Evolutionary conservation across 2,797 vertebrate genomes (phyloP), one percentile per base, ranked within the genome.

Genomic region (Sebastes nivosus): DNA sequence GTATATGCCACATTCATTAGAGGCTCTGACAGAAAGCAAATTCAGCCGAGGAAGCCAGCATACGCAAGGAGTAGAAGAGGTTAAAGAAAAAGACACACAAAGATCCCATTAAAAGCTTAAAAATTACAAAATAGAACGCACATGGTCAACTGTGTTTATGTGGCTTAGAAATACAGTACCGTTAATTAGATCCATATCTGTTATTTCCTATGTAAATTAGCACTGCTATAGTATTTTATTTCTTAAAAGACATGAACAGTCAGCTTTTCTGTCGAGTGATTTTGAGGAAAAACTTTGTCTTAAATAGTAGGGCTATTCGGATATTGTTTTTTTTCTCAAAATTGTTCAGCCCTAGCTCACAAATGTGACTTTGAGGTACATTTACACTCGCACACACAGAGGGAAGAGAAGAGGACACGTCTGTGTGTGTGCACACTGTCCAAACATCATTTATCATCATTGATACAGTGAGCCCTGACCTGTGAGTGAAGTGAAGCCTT

Each of bases 31-130:
- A 46, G 42, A 46, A 18, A 18, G 16, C 16, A 46, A 46, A 46
- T 46, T 46, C 1, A 0, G 7, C 6, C 0, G 42, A 46, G 42
- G 42, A 46, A 8, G 42, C 42, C 42, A 18, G 16, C 16, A 0
- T 18, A 46, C 1, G 16, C 42, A 46, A 18, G 42, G 42, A 18
- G 42, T 46, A 46, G 16, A 46, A 46, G 0, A 18, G 42, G 42
- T 46, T 46, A 18, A 46, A 46, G 16, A 8, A 46, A 46, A 46
- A 59, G 16, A 27, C 36, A 60, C 20, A n/a, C 0, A 22, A 60
- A 18, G 42, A 8, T 46, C 42, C 16, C 0, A 46, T 18, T 46
- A 46, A 46, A 46, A 46, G 6, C 42, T 46, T 46, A 46, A 0
- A 46, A 18, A 46, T 18, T 8, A 46, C 7, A 46, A 46, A 18